Percentiles rank a stretch among this genome's conserved stretches.
Conservation (phyloP, 2,888 invertebrate genomes). For the Caenorhabditis sp. region DNA sequence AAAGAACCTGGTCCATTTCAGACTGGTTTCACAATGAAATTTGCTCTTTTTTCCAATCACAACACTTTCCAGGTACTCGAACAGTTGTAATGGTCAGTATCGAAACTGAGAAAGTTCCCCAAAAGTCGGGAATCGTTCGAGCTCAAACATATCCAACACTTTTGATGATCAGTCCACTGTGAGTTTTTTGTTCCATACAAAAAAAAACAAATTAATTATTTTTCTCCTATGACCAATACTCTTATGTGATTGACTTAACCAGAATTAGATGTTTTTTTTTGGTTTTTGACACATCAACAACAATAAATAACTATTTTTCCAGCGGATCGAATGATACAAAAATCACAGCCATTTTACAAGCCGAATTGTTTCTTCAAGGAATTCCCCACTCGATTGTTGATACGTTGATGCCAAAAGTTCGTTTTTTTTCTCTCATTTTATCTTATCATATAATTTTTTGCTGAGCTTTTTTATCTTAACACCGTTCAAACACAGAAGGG, state of each 20-base stretch:
- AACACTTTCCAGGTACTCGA: conserved; percentile 30
- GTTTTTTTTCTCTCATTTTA: background rate
- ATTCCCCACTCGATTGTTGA: conserved; percentile 40
- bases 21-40: no score
- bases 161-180: conserved; percentile 44
- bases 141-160: conserved; percentile 48
- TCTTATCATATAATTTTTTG: background rate
- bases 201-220: no score
- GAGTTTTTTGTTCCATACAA: conserved; percentile 5
- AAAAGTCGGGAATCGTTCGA: conserved; percentile 36
- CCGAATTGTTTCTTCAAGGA: conserved; percentile 36
- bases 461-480: no score
- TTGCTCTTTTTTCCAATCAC: background rate
- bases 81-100: conserved; percentile 51
- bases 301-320: conserved; percentile 14
- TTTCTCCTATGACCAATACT: no score
- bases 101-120: conserved; percentile 29
- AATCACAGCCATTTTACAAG: conserved; percentile 45
- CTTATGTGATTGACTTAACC: no score
- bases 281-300: background rate
- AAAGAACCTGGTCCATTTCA: no score
- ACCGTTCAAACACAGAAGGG: no score
- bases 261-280: no score
- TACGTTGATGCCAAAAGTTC: conserved; percentile 42
- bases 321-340: conserved; percentile 39